phyloP scores from a whole-genome alignment of 2,113 vertebrate species.

The Spermophilus dauricus region DNA sequence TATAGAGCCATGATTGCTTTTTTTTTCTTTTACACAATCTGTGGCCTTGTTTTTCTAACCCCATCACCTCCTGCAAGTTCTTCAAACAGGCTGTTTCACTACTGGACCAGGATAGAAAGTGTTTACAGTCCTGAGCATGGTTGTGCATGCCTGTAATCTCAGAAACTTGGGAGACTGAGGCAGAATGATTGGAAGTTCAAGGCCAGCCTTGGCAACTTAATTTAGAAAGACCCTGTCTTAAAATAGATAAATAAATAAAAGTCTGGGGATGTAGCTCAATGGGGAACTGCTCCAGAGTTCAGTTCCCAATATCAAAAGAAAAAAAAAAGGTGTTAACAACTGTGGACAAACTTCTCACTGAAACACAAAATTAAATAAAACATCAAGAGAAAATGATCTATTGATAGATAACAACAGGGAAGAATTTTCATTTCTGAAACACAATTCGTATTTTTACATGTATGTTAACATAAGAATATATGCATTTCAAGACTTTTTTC shows the following conservation, averaged over 20 bases:
- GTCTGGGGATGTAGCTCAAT: too few relatives aligned
- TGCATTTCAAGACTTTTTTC: not conserved
- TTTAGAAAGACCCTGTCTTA: too few relatives aligned
- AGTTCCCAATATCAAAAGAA: too few relatives aligned
- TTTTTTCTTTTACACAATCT: not conserved
- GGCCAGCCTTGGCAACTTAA: too few relatives aligned
- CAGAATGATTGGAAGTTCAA: too few relatives aligned
- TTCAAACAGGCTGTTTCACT: not conserved
- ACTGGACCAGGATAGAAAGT: not conserved
- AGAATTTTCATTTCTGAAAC: not conserved
- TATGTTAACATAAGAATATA: not conserved
- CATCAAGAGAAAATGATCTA: not conserved
- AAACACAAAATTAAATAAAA: constrained; percentile 10
- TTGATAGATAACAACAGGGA: not conserved
- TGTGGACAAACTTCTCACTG: not conserved
- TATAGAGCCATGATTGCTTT: constrained; percentile 7
- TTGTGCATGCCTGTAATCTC: too few relatives aligned
- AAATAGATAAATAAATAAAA: too few relatives aligned
- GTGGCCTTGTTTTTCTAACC: not conserved
- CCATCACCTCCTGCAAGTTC: constrained; percentile 8
- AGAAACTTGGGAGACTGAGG: too few relatives aligned
- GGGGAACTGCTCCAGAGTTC: too few relatives aligned
- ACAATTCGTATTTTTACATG: not conserved
- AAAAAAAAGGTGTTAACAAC: too few relatives aligned
- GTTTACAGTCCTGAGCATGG: not conserved